A percentile compares a stretch with the other conserved stretches of the same genome.
Conservation (phyloP, 1,140 invertebrate species). For the Dolichoris vasculosae region DNA sequence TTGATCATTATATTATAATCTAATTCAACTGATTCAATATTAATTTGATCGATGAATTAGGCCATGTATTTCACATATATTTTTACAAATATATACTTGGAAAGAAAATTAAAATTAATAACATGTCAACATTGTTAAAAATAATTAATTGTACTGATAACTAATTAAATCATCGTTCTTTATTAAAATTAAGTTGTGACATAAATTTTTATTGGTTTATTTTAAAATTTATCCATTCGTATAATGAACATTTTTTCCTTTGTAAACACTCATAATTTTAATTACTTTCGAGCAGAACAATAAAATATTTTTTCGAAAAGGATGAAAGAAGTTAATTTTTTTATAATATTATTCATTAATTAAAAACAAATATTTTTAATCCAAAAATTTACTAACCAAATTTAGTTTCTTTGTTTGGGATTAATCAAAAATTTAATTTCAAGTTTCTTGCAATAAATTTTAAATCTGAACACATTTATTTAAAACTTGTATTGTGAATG, state of each 20-base stretch:
- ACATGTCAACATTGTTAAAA: neutral
- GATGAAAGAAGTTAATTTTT: no score
- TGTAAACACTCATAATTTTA: no score
- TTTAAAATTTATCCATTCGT: neutral
- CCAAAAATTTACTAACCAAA: no score
- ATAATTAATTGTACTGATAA: constrained; percentile 34
- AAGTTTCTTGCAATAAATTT: no score
- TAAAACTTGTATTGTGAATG: no score
- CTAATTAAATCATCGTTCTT: constrained; percentile 13
- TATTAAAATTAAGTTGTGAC: constrained; percentile 34
- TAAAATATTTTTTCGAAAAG: no score
- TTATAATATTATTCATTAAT: no score
- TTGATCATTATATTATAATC: neutral
- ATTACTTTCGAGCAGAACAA: no score
- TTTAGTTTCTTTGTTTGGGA: no score
- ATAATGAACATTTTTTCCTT: neutral
- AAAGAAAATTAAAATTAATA: constrained; percentile 15
- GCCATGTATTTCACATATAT: neutral
- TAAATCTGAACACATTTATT: no score
- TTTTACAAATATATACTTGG: constrained; percentile 5
- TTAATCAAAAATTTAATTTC: no score
- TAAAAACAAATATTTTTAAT: no score
- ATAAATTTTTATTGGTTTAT: constrained; percentile 13
- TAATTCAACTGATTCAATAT: neutral
- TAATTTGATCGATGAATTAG: neutral